Base-by-base conservation (phyloP, 2,113 vertebrate species). In the Oreocharis arfaki region DNA sequence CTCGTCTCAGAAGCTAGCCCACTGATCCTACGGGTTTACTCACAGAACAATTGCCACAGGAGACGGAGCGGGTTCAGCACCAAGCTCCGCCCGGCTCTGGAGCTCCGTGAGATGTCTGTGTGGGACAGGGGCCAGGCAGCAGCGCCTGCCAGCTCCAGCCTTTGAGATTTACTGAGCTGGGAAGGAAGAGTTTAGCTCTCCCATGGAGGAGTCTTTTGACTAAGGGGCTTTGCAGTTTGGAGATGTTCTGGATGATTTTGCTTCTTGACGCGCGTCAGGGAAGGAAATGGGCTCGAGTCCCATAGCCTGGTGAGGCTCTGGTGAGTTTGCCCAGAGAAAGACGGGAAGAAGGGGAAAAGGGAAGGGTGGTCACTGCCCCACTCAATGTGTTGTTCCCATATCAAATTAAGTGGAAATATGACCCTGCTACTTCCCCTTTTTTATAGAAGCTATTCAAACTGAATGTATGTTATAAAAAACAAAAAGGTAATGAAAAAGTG, bases 111-210 rank as follows among this genome's bases (percentile, higher is more conserved):
- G 71, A 11, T 21, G 10, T 37, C 64, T 10, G 33, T 12, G n/a
- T 11, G 76, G 87, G 91, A 94, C 5, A 67, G 42, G 19, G 35
- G 88, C 90, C 90, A 74, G 67, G 71, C 92, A 65, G 82, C 77
- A 70, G 19, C 0, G 1, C 46, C 28, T 90, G 92, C 79, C 92
- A 80, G 79, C 71, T 56, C 78, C 63, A 39, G 89, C 64, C 83
- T 52, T 32, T 4, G 65, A 35, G 39, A 68, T 69, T 83, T 16
- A 53, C 82, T 57, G 82, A 82, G 78, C 95, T 85, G 90, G 53
- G 85, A 93, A 47, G 73, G 56, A 50, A 24, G 22, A 79, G 50
- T 26, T 87, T 3, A 20, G 67, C 53, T 65, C 37, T 69, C 55
- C 71, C 0, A 1, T 52, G 67, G 63, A 87, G 74, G 60, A 69